Evolutionary conservation across 23 tunicate species (phyloP), one percentile per base, ranked within the genome.

Genomic region (Phallusia fumigata): DNA sequence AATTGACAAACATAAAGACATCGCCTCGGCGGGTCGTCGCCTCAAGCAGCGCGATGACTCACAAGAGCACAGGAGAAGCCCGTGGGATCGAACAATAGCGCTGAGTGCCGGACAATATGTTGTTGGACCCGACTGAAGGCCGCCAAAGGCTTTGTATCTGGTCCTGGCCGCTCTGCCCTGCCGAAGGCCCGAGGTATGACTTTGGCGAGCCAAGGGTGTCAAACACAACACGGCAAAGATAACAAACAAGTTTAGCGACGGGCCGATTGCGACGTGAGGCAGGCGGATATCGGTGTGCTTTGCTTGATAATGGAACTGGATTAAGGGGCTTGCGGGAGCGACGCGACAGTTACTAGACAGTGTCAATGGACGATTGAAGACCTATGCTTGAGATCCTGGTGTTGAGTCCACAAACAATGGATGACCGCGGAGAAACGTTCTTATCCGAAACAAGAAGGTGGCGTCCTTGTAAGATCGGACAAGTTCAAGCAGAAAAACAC

Each of bases 241-340:
- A 58, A 58, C 69, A 58, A 58, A 58, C 69, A 58, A 58, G 28
- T 21, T 58, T 24, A 24, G 69, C 69, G 69, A 58, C 69, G 69
- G 15, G 69, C 26, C 69, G 69, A 1, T 22, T 24, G 69, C 69
- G 69, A 58, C 69, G 69, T 22, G 69, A 22, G 69, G 69, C 13
- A 21, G 28, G 69, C 28, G 69, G 28, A 22, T 24, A 58, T 58
- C 69, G 10, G 47, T 40, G 47, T 40, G 47, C 47, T 58, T 58
- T 58, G 69, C 47, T 40, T 40, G 47, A 3, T 40, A 40, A 40
- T 40, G 69, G 28, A 58, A 13, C 16, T 21, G 69, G 69, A 58
- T 58, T 58, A 58, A 5, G 69, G 16, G 69, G 69, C 8, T 58
- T 24, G 26, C 28, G 69, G 28, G 69, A 58, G 15, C 69, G 28